Base-by-base conservation (phyloP, 1,140 invertebrate genomes). In the Cyclina sinensis region DNA sequence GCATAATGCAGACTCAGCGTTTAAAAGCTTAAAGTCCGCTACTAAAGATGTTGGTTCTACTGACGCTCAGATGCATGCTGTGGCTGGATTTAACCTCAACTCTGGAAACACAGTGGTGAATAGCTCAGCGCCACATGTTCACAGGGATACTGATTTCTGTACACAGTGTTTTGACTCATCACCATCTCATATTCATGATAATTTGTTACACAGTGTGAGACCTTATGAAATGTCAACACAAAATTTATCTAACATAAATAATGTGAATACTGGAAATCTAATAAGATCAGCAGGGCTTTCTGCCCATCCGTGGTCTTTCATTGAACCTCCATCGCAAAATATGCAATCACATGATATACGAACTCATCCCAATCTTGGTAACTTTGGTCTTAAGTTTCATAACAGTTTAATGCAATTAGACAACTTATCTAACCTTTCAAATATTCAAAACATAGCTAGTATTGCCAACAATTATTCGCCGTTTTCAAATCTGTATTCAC, bases 161-260 rank as follows among this genome's bases (percentile, higher is more conserved):
- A 30, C 43, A 5, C 84, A 86, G n/a, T 86, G 84, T 86, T 86
- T 86, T 86, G 84, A 86, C 46, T 74, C 84, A 57, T 57, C 84
- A 27, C 46, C 84, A 24, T 74, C 84, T 62, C 65, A 86, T 21
- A 86, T 86, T 78, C 84, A 86, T 24, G 84, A 86, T 78, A 86
- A 86, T 86, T 78, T 86, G 70, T 86, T 86, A 78, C 70, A 86
- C 84, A 86, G 84, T 46, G 30, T 86, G 84, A 35, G 84, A 43
- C 68, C 84, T 32, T 86, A 86, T 65, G 73, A 78, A 57, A 86
- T 86, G 84, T 86, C 84, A 57, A 78, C 84, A 86, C 84, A 86
- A 62, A 76, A 74, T 86, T 54, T 85, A 46, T 48, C 82, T 18
- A 85, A 76, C 43, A 74, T 86, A 51, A 86, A 78, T 65, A 78